phyloP scores from a whole-genome alignment of 2,888 invertebrate genomes.

The Andricus curvator region DNA sequence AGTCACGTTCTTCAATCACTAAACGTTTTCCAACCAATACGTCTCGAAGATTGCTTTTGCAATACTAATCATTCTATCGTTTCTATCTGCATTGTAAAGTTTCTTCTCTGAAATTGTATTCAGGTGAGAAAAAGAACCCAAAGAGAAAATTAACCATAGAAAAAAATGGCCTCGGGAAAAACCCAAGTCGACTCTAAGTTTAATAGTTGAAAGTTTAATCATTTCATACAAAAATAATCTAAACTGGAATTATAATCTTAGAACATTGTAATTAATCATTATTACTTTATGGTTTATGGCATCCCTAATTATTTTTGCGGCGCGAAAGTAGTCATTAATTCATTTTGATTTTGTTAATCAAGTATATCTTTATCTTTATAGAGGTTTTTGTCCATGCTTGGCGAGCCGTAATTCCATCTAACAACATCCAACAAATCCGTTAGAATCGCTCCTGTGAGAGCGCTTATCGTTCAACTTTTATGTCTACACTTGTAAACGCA shows the following conservation, averaged over 20 bases:
- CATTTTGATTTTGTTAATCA: conserved; percentile 22
- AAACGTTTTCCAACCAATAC: conserved; percentile 31
- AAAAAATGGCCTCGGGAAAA: not conserved
- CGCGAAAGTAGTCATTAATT: not conserved
- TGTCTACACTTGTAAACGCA: conserved; percentile 30
- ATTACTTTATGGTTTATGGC: not conserved
- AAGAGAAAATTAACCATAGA: not conserved
- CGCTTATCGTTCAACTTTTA: conserved; percentile 19
- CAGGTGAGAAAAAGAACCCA: not conserved
- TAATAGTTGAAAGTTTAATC: not conserved
- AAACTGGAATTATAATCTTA: too few species aligned
- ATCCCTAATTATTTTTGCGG: not conserved
- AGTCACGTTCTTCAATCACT: conserved; percentile 32
- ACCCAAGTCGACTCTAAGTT: not conserved
- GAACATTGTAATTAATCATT: not conserved
- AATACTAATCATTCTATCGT: conserved; percentile 30
- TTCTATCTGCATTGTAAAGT: not conserved
- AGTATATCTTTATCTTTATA: conserved; percentile 31
- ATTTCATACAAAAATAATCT: too few species aligned
- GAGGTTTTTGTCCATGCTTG: conserved; percentile 35
- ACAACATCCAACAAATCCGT: conserved; percentile 16
- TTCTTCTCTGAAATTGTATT: not conserved
- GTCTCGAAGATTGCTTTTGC: conserved; percentile 15
- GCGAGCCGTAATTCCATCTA: conserved; percentile 40
- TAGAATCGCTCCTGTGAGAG: conserved; percentile 21